Conservation (phyloP, 2,888 invertebrate genomes). For the Strigamia maritima region DNA sequence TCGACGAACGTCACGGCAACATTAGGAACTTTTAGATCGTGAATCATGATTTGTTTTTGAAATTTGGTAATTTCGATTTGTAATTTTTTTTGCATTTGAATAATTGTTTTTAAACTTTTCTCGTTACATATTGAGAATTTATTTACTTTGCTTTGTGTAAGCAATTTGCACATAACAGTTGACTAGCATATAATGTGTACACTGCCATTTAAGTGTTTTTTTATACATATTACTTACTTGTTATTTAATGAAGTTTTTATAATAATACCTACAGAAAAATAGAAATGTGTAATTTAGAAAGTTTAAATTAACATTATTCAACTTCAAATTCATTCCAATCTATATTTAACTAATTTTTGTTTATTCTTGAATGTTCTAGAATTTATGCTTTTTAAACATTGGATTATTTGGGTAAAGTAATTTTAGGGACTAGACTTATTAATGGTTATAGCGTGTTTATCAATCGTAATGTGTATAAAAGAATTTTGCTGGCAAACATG, state of each 20-base stretch:
- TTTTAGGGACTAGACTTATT: background rate
- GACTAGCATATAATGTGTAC: background rate
- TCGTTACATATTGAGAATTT: background rate
- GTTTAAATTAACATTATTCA: background rate
- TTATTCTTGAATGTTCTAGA: background rate
- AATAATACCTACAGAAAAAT: background rate
- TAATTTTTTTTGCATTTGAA: background rate
- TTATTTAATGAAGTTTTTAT: background rate
- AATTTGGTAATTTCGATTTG: background rate
- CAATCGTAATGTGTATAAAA: background rate
- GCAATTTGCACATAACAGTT: background rate
- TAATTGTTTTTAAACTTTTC: background rate
- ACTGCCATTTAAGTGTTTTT: background rate
- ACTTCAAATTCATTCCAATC: background rate
- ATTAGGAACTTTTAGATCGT: background rate
- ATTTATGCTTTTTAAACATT: background rate
- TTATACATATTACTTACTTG: background rate
- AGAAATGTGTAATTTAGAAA: background rate
- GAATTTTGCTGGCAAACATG: background rate
- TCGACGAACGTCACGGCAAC: background rate
- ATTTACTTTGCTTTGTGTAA: background rate
- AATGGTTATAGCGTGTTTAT: background rate
- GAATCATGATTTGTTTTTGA: conserved; percentile 5
- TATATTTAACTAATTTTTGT: background rate
- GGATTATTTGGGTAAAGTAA: background rate